Evolutionary conservation across 2,888 invertebrate genomes (phyloP).

Genomic region (Stomorhina lunata): DNA sequence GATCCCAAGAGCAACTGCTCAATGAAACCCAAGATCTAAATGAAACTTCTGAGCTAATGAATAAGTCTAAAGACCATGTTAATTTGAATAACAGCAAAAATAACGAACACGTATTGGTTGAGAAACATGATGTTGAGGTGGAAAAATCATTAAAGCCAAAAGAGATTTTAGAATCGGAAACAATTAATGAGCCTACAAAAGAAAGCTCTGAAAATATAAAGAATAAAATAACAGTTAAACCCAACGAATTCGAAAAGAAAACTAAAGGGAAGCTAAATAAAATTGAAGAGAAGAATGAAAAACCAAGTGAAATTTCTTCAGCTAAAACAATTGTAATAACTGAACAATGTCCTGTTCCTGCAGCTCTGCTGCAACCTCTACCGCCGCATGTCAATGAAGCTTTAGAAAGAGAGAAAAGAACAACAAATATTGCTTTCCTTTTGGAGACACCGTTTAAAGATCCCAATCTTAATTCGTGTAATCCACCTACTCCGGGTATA

Average conservation of each 20-base stretch:
- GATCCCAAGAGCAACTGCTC: not conserved
- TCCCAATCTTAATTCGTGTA: conserved; percentile 79
- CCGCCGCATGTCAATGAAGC: conserved; percentile 34
- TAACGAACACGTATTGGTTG: no score
- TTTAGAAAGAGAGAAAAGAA: conserved; percentile 67
- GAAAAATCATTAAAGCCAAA: not conserved
- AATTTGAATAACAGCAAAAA: no score
- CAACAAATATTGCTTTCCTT: conserved; percentile 75
- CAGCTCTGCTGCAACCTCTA: conserved; percentile 18
- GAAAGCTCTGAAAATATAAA: conserved; percentile 68
- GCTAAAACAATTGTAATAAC: not conserved
- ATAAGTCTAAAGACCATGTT: no score
- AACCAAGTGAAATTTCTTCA: not conserved
- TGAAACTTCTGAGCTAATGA: no score
- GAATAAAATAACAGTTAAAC: not conserved
- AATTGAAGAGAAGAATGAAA: not conserved
- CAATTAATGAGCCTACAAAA: conserved; percentile 67
- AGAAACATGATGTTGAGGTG: not conserved
- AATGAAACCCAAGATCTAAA: not conserved
- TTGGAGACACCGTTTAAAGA: conserved; percentile 83
- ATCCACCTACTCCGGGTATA: conserved; percentile 82
- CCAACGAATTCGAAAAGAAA: not conserved
- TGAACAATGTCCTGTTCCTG: not conserved
- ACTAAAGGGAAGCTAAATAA: not conserved
- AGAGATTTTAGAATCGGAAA: not conserved